phyloP scores from a whole-genome alignment of 1,140 invertebrate genomes.

The Psilanteris sp. region DNA sequence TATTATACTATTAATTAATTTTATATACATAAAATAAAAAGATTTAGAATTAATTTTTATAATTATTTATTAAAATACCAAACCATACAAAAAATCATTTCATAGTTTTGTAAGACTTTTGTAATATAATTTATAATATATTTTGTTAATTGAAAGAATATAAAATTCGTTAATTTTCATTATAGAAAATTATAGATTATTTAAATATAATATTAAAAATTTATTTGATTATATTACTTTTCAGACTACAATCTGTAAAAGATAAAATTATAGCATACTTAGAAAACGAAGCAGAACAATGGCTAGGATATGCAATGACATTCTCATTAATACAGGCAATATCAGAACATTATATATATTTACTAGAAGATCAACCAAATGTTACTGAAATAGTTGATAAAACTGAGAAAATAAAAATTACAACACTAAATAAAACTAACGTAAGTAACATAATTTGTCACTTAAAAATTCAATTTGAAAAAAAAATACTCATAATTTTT shows the following conservation, averaged over 20 bases:
- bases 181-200: no score
- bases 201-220: not conserved
- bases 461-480: no score
- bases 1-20: constrained; percentile 7
- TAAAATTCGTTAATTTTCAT: no score
- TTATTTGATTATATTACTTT: no score
- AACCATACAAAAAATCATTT: no score
- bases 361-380: constrained; percentile 86
- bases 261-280: constrained; percentile 84
- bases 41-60: not conserved
- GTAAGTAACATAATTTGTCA: no score
- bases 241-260: constrained; percentile 86
- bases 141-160: no score
- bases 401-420: constrained; percentile 68
- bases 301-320: constrained; percentile 94
- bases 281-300: constrained; percentile 87
- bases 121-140: no score
- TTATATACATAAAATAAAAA: constrained; percentile 32
- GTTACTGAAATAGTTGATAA: constrained; percentile 68
- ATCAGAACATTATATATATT: constrained; percentile 88
- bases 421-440: constrained; percentile 57
- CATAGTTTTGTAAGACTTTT: no score
- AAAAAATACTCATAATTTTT: no score
- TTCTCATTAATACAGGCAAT: constrained; percentile 96
- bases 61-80: no score